phyloP scores from a whole-genome alignment of 1,140 invertebrate genomes.

The Trypoxylus dichotomus region DNA sequence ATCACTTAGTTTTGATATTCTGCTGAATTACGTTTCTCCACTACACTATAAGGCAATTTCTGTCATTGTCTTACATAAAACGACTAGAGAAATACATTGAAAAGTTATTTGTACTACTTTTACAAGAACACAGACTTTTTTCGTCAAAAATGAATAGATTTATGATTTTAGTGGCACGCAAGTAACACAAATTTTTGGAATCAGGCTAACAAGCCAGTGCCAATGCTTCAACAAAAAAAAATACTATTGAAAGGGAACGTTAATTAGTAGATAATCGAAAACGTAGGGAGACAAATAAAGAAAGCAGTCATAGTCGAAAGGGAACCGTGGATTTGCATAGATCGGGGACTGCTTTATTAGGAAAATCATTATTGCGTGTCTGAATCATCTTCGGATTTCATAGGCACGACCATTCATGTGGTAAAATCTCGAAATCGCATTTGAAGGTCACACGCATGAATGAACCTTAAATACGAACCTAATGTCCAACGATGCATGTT shows the following conservation, averaged over 20 bases:
- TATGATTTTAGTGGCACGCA: no score
- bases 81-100: no score
- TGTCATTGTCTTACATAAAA: no score
- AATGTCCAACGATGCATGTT: conserved; percentile 16
- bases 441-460: background rate
- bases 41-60: no score
- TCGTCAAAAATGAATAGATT: no score
- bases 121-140: no score
- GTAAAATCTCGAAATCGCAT: background rate
- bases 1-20: no score
- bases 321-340: background rate
- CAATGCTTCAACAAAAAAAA: background rate
- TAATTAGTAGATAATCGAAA: background rate
- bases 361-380: conserved; percentile 11
- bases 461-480: background rate
- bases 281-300: background rate
- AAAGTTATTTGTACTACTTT: no score
- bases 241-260: background rate
- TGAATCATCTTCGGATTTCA: conserved; percentile 5
- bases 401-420: background rate
- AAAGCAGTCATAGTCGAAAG: background rate
- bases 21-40: no score
- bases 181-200: no score
- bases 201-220: no score
- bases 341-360: background rate